Conservation (phyloP, 2,888 invertebrate species). For the Watsonalla binaria region DNA sequence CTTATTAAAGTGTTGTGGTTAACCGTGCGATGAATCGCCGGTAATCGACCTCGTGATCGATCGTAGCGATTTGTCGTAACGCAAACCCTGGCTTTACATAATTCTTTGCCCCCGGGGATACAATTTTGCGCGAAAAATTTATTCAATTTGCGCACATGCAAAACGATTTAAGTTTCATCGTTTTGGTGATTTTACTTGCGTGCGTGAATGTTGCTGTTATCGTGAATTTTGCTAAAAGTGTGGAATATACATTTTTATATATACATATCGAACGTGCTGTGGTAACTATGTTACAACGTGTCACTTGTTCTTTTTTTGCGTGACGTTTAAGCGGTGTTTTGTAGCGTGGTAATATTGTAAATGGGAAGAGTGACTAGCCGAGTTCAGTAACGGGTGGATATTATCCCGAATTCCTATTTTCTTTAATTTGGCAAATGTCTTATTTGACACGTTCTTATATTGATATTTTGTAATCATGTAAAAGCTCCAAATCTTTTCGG, state of each 20-base stretch:
- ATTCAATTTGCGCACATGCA: constrained; percentile 62
- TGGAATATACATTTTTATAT: not conserved
- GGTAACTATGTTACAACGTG: not conserved
- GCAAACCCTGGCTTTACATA: constrained; percentile 25
- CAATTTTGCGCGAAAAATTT: constrained; percentile 61
- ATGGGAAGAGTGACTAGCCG: too few species aligned
- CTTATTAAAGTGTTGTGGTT: not conserved
- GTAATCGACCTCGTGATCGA: constrained; percentile 25
- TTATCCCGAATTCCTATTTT: too few species aligned
- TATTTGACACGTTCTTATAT: too few species aligned
- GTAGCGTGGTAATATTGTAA: not conserved
- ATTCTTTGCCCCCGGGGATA: constrained; percentile 29
- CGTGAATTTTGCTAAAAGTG: not conserved
- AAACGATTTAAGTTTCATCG: constrained; percentile 45
- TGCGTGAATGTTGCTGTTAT: constrained; percentile 15
- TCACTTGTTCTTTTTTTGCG: not conserved
- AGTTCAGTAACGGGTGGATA: too few species aligned
- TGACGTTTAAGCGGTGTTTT: constrained; percentile 2
- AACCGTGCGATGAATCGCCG: constrained; percentile 3
- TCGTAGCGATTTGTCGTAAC: constrained; percentile 36
- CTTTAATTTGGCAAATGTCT: too few species aligned
- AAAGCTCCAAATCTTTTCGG: too few species aligned
- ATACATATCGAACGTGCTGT: not conserved
- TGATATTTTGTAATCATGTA: too few species aligned
- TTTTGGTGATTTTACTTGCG: constrained; percentile 3